Conservation (phyloP, 30 jellyfish, hydroid and myxozoan genomes). For the Aurelia sp. region DNA sequence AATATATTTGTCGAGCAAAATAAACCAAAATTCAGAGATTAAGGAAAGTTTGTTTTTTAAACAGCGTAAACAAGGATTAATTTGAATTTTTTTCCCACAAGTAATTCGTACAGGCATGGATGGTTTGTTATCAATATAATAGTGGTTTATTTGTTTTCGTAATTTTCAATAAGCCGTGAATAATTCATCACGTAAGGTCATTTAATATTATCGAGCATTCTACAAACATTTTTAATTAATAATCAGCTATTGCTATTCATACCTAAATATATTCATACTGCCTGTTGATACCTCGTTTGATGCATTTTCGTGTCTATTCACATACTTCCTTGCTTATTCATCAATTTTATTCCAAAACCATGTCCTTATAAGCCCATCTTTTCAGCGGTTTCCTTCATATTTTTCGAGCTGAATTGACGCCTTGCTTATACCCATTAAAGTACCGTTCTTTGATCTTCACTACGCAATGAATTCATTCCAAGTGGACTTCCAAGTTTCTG, state of each 20-base stretch:
- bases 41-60: neutral
- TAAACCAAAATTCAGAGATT: neutral
- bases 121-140: neutral
- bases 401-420: neutral
- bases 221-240: conserved; percentile 49
- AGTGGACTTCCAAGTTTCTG: too few species aligned
- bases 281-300: neutral
- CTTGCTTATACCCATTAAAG: neutral
- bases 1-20: neutral
- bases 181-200: conserved; percentile 21
- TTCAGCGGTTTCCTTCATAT: neutral
- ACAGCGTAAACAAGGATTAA: neutral
- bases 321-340: too few species aligned
- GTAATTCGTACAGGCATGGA: conserved; percentile 19
- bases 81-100: conserved; percentile 12
- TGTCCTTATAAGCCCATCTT: too few species aligned
- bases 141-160: conserved; percentile 33
- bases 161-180: conserved; percentile 7
- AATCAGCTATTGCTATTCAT: conserved; percentile 17
- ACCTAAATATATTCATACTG: neutral
- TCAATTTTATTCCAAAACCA: too few species aligned
- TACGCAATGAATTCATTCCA: too few species aligned
- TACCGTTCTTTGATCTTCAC: too few species aligned
- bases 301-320: neutral
- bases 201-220: neutral